These are phyloP conservation scores for Antennarius striatus DNA, from an alignment of 2,113 vertebrate genomes.

Conservation along the genomic window DNA sequence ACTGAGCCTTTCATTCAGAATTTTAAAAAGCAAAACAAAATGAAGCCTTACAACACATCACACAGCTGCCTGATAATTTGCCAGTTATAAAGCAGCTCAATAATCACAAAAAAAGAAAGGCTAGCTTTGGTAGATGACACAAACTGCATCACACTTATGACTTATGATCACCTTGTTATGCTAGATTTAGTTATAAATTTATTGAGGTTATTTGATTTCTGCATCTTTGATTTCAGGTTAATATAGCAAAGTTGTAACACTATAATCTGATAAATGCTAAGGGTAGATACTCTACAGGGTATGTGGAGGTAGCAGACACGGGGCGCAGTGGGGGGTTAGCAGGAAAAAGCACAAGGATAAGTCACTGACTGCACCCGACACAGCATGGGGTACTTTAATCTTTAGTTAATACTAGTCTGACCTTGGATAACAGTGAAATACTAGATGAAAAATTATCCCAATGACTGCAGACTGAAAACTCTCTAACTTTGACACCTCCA, in stretches of 20 bases:
- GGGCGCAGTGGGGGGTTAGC: constrained; percentile 36
- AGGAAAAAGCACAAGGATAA: constrained; percentile 28
- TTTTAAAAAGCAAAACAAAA: constrained; percentile 25
- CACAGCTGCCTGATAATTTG: constrained; percentile 37
- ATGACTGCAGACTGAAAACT: not conserved
- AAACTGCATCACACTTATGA: constrained; percentile 11
- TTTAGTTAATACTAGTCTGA: no score
- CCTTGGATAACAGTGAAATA: no score
- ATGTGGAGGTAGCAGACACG: constrained; percentile 82
- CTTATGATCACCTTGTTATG: not conserved
- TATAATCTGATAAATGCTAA: constrained; percentile 7
- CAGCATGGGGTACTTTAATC: not conserved
- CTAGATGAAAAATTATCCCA: not conserved
- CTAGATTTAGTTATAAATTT: not conserved
- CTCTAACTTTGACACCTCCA: constrained; percentile 12
- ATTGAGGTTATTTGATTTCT: not conserved
- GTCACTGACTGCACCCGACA: constrained; percentile 58
- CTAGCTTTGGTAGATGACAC: constrained; percentile 4
- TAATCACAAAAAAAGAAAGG: not conserved
- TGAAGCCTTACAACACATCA: constrained; percentile 45
- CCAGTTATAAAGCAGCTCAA: constrained; percentile 15
- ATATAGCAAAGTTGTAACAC: not conserved
- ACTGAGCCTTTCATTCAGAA: constrained; percentile 47
- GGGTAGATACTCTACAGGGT: constrained; percentile 70
- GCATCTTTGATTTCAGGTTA: not conserved